phyloP scores from a whole-genome alignment of 2,888 invertebrate genomes.

The Limnephilus rhombicus region DNA sequence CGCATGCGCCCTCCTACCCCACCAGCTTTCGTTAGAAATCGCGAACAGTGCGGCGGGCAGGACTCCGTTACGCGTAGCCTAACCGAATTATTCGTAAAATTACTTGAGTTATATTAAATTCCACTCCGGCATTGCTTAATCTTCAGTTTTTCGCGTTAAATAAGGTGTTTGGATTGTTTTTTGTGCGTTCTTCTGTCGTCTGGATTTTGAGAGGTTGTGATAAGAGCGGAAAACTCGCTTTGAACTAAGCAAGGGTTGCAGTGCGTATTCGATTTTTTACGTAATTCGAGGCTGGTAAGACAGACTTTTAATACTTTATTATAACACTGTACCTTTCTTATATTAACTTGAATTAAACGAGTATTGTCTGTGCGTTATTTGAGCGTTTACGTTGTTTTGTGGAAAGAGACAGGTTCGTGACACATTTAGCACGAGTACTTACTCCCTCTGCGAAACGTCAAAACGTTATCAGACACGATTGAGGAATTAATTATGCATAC shows the following conservation, averaged over 20 bases:
- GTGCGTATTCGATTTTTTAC: conserved; percentile 58
- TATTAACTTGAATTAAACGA: background rate
- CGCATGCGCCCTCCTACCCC: conserved; percentile 9
- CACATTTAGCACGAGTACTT: conserved; percentile 6
- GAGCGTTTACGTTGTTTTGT: background rate
- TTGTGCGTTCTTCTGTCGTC: background rate
- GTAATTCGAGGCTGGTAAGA: conserved; percentile 55
- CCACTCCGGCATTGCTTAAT: background rate
- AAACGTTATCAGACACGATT: conserved; percentile 29
- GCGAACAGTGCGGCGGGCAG: conserved; percentile 25
- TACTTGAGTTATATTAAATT: background rate
- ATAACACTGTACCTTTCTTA: background rate
- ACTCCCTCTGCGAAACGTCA: conserved; percentile 37
- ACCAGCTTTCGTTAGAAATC: conserved; percentile 53
- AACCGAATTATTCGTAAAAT: background rate
- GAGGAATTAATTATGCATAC: background rate
- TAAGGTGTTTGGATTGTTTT: background rate
- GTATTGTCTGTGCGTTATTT: background rate
- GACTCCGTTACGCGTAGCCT: conserved; percentile 39
- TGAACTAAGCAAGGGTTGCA: conserved; percentile 46
- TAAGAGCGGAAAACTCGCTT: conserved; percentile 42
- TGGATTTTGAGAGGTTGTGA: conserved; percentile 33
- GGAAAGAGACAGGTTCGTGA: background rate
- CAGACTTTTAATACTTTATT: background rate
- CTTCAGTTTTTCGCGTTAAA: background rate